Evolutionary conservation across 1,140 invertebrate genomes (phyloP).

Genomic region (Zelostemma sp.): DNA sequence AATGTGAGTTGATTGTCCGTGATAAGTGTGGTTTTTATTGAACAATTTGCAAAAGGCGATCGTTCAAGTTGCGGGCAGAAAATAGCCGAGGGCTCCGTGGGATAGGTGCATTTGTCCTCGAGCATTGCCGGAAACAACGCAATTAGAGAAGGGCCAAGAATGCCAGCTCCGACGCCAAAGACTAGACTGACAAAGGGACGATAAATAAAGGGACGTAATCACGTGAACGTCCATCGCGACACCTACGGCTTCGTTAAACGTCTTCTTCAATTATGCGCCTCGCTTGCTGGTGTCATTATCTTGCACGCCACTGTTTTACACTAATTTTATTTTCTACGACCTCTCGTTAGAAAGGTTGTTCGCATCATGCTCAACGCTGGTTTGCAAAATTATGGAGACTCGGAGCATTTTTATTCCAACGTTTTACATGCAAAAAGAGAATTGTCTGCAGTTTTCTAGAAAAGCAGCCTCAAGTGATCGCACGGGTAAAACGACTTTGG

Average conservation of each 20-base stretch:
- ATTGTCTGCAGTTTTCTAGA: too few relatives aligned
- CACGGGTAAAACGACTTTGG: too few relatives aligned
- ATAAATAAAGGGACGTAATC: conserved; percentile 9
- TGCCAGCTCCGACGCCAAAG: conserved; percentile 6
- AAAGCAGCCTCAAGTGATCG: too few relatives aligned
- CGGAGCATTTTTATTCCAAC: too few relatives aligned
- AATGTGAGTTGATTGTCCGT: too few relatives aligned
- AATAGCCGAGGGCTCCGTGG: conserved; percentile 3
- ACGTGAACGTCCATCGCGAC: conserved; percentile 18
- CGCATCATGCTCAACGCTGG: too few relatives aligned
- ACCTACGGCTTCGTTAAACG: conserved; percentile 24
- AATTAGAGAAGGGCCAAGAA: conserved; percentile 13
- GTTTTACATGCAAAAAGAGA: too few relatives aligned
- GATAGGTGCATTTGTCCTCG: conserved; percentile 7
- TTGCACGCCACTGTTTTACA: background rate
- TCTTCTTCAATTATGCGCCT: conserved; percentile 14
- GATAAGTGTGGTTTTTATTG: too few relatives aligned
- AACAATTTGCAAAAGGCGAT: background rate
- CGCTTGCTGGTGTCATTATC: background rate
- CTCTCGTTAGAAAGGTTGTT: background rate
- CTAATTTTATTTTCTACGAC: background rate
- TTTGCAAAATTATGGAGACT: too few relatives aligned
- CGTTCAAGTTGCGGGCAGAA: conserved; percentile 3
- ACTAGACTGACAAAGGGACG: conserved; percentile 2
- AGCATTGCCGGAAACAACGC: conserved; percentile 13